Percentiles rank a stretch among this genome's conserved stretches.
Evolutionary conservation across 1,140 invertebrate genomes (phyloP).

Genomic region (Aethina tumida): DNA sequence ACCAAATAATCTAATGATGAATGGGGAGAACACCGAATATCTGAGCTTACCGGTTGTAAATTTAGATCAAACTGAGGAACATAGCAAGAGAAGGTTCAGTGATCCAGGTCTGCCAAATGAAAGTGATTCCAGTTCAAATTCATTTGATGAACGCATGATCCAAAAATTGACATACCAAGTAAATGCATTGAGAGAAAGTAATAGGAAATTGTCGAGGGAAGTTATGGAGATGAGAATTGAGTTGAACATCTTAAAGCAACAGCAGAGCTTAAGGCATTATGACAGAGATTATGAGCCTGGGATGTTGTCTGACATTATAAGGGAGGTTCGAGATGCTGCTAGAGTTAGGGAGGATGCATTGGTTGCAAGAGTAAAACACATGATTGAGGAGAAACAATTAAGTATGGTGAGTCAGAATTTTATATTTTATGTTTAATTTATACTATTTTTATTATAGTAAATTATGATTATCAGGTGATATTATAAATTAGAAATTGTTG

Average conservation of each 20-base stretch:
- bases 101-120: constrained; percentile 45
- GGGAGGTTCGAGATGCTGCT: constrained; percentile 64
- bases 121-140: constrained; percentile 41
- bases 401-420: constrained; percentile 41
- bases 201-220: constrained; percentile 43
- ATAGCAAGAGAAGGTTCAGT: constrained; percentile 41
- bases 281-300: constrained; percentile 58
- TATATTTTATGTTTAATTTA: too few relatives aligned
- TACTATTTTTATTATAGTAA: too few relatives aligned
- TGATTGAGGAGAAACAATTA: constrained; percentile 48
- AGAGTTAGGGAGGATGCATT: constrained; percentile 59
- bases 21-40: constrained; percentile 35
- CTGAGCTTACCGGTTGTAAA: constrained; percentile 40
- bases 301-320: constrained; percentile 60
- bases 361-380: constrained; percentile 45
- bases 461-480: too few relatives aligned
- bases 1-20: constrained; percentile 13
- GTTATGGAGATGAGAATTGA: constrained; percentile 43
- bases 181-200: constrained; percentile 39
- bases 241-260: constrained; percentile 40
- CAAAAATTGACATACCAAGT: constrained; percentile 43
- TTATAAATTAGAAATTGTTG: too few relatives aligned
- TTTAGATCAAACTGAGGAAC: constrained; percentile 32
- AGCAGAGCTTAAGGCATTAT: constrained; percentile 32
- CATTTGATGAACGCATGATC: constrained; percentile 39